phyloP scores from a whole-genome alignment of 2,113 vertebrate species.

The Toxotes chatareus region DNA sequence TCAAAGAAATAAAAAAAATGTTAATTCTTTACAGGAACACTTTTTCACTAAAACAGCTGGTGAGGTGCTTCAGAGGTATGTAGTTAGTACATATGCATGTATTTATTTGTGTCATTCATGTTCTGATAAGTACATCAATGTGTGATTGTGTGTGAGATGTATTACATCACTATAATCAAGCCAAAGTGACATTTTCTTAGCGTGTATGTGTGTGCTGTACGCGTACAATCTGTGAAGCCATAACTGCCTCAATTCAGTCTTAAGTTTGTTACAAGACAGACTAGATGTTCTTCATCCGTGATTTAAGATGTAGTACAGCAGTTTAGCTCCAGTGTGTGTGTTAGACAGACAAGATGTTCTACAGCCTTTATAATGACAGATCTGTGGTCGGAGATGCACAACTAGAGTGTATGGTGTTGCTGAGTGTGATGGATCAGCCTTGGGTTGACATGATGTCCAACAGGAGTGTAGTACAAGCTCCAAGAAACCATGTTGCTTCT shows the following conservation, averaged over 20 bases:
- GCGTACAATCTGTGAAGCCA: slow-evolving; percentile 52
- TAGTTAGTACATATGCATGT: not conserved
- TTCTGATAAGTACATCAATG: slow-evolving; percentile 15
- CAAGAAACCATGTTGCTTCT: slow-evolving; percentile 72
- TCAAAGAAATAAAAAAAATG: not conserved
- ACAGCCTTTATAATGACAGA: slow-evolving; percentile 76
- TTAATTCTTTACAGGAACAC: not conserved
- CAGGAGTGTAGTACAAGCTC: slow-evolving; percentile 79
- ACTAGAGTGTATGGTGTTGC: slow-evolving; percentile 45
- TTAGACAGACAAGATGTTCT: slow-evolving; percentile 77
- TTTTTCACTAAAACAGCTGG: not conserved
- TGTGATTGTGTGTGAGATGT: slow-evolving; percentile 16
- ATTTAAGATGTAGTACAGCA: slow-evolving; percentile 76
- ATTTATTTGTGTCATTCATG: slow-evolving; percentile 11
- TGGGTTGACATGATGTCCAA: slow-evolving; percentile 78
- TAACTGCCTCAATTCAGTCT: slow-evolving; percentile 68
- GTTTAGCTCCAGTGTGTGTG: slow-evolving; percentile 62
- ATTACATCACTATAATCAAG: slow-evolving; percentile 26
- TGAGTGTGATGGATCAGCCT: slow-evolving; percentile 74
- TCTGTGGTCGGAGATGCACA: slow-evolving; percentile 64
- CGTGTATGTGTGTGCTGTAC: not conserved
- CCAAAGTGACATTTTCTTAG: slow-evolving; percentile 9
- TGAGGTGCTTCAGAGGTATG: not conserved
- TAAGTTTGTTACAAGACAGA: slow-evolving; percentile 67
- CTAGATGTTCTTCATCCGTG: slow-evolving; percentile 69